A percentile compares a stretch with the other conserved stretches of the same genome.
Conservation (phyloP, 2,113 vertebrate species). For the Siphamia tubifer region DNA sequence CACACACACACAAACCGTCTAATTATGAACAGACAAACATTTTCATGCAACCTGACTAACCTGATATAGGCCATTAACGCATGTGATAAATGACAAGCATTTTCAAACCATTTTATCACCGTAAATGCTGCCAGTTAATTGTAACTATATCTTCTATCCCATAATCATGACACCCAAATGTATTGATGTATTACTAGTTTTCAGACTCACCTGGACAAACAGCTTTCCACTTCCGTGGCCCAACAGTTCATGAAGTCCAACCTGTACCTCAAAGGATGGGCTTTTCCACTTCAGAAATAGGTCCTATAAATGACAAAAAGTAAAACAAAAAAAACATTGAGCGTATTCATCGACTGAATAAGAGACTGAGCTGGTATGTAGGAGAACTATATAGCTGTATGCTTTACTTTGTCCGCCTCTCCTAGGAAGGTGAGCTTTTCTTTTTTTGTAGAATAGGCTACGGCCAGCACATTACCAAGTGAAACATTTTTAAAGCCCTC, state of each 20-base stretch:
- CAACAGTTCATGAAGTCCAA: constrained; percentile 89
- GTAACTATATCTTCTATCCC: no score
- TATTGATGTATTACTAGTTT: no score
- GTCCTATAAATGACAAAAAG: constrained; percentile 74
- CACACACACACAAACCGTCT: background rate
- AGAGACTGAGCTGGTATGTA: background rate
- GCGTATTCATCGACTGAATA: background rate
- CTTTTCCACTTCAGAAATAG: constrained; percentile 88
- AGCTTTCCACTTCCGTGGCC: constrained; percentile 93
- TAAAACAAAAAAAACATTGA: background rate
- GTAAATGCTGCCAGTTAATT: no score
- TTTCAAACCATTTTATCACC: background rate
- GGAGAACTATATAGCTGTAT: background rate
- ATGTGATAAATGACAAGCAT: background rate
- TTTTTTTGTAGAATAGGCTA: constrained; percentile 84
- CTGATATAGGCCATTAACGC: background rate
- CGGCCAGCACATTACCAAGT: constrained; percentile 87
- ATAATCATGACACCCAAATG: no score
- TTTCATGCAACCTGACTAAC: no score
- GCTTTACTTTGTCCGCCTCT: constrained; percentile 86
- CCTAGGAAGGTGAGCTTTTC: constrained; percentile 90
- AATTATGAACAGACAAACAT: background rate
- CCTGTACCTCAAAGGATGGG: constrained; percentile 91
- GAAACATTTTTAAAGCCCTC: constrained; percentile 95
- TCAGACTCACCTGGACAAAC: constrained; percentile 85